Evolutionary conservation across 2,797 vertebrate species (phyloP), one percentile per base, ranked within the genome.

Genomic region (Sciurus carolinensis): DNA sequence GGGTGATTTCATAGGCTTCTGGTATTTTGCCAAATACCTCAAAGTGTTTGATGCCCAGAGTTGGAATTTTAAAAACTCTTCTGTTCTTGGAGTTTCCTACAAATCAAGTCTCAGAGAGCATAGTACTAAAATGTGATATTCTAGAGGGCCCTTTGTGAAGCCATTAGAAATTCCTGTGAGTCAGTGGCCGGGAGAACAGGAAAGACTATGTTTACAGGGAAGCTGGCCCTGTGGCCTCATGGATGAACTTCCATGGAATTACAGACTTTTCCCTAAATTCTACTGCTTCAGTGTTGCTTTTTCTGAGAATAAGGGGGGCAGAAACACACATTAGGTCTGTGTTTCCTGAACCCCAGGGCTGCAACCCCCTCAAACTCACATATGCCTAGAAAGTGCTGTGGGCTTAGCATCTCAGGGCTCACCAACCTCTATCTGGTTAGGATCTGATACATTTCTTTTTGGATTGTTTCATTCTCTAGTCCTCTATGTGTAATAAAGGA

Each of bases 361-460:
- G 1, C 9, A 57, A 52, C 20, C 20, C 1, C 10, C 14, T 44
- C 44, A 39, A 20, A 54, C 54, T 77, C 36, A 13, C 57, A 50
- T 3, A 9, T 20, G 10, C 22, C 64, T 26, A 66, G 44, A 18
- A 71, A 13, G 15, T 0, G 0, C 10, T 3, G 24, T 22, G 2
- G 1, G 4, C 30, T 24, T 54, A 20, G 30, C 3, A 17, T 36
- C 24, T 44, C 4, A 11, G 17, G 36, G 44, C 36, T 76, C 36
- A 24, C 12, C 6, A 22, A n/a, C 2, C 13, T 85, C 33, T 42
- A 13, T 39, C 50, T 9, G 10, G 10, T 50, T 59, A 50, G 20
- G 84, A n/a, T 28, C 15, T 3, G 33, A 54, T 28, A 39, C 4
- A 4, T 14, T 76, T 75, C 30, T 72, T 66, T 81, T 47, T 59